Evolutionary conservation across 2,797 vertebrate genomes (phyloP), one percentile per base, ranked within the genome.

Genomic region (Tachyglossus aculeatus): DNA sequence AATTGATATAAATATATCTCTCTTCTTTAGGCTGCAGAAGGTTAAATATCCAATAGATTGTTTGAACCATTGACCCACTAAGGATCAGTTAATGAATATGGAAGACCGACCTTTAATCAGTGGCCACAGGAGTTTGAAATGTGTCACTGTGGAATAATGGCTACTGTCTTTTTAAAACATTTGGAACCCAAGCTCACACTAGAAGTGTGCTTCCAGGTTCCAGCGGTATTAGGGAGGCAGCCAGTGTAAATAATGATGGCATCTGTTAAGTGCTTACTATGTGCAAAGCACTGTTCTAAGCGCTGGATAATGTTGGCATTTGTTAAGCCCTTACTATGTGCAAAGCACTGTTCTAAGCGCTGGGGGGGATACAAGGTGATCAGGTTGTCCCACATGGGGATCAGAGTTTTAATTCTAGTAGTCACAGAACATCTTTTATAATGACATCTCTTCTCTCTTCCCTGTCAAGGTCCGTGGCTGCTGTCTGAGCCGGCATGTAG

Each of bases 211-310:
- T 91, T 92, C 92, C 90, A 92, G 90, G 92, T 93, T 93, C 91
- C 91, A 93, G 92, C 91, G 89, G 92, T 89, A 91, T 90, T 85
- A 85, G 86, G 82, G 90, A 85, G 80, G 88, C 76, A 77, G 90
- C 92, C 92, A 93, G 88, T 81, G 89, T 91, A 93, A 93, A 93
- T 91, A n/a, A n/a, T n/a, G n/a, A n/a, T n/a, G n/a, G n/a, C n/a
- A n/a, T n/a, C n/a, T n/a, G n/a, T n/a, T n/a, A n/a, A n/a, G n/a
- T n/a, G n/a, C n/a, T n/a, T n/a, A n/a, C n/a, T n/a, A n/a, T n/a
- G n/a, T n/a, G n/a, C n/a, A n/a, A n/a, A n/a, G n/a, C n/a, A n/a
- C n/a, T n/a, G n/a, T n/a, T n/a, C n/a, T n/a, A n/a, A n/a, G n/a
- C n/a, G n/a, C n/a, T n/a, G n/a, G n/a, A n/a, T n/a, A n/a, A n/a